A percentile compares a stretch with the other conserved stretches of the same genome.
These are phyloP conservation scores for Bambusicola thoracicus DNA, from an alignment of 2,113 vertebrate genomes.

Conservation along the genomic window DNA sequence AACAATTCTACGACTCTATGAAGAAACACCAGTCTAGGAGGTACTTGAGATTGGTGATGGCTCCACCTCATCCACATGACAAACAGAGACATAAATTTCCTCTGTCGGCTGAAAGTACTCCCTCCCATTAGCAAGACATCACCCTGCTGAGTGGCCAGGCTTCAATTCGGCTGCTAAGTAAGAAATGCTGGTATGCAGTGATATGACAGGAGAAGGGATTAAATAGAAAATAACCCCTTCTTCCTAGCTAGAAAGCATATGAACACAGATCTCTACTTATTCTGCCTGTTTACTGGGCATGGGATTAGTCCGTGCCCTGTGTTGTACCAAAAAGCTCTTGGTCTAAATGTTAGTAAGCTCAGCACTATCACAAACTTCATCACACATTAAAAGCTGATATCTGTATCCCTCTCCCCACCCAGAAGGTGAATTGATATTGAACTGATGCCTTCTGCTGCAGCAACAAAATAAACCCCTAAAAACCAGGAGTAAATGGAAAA, in stretches of 20 bases:
- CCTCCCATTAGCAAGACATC: accelerated
- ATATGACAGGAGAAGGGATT: neutral
- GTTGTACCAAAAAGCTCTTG: neutral
- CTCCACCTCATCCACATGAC: neutral
- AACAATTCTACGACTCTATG: too few relatives aligned
- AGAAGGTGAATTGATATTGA: slow-evolving; percentile 72
- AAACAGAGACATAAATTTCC: neutral
- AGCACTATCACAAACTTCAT: slow-evolving; percentile 42
- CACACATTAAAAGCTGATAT: slow-evolving; percentile 19
- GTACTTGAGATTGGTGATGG: accelerated
- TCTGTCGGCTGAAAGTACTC: neutral
- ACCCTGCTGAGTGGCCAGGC: neutral
- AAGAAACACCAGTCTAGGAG: neutral
- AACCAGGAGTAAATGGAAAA: slow-evolving; percentile 70
- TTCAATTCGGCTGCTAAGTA: neutral
- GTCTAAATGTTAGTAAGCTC: neutral
- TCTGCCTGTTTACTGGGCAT: neutral
- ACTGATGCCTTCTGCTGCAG: slow-evolving; percentile 50
- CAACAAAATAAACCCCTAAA: slow-evolving; percentile 72
- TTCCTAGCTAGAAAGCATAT: neutral
- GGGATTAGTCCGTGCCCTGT: neutral
- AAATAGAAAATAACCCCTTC: neutral
- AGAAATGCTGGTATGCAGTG: neutral
- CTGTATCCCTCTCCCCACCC: slow-evolving; percentile 38
- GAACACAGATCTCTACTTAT: neutral